phyloP scores from a whole-genome alignment of 2,888 invertebrate species.

The Lutraria lutraria region DNA sequence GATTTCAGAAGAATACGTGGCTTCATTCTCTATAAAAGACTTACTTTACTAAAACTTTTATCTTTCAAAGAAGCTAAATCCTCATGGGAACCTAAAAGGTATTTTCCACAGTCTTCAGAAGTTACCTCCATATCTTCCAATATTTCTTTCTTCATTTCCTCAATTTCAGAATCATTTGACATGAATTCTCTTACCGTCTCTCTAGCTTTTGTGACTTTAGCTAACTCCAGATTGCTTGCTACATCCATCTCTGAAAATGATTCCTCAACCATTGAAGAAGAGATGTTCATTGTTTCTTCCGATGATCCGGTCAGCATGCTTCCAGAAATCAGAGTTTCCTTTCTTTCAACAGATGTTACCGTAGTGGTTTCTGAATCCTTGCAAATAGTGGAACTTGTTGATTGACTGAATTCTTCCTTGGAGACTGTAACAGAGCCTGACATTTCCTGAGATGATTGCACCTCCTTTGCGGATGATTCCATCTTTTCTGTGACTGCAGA shows the following conservation, averaged over 20 bases:
- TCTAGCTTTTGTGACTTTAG: constrained; percentile 44
- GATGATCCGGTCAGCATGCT: neutral
- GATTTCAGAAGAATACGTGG: neutral
- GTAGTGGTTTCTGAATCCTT: neutral
- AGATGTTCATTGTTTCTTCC: neutral
- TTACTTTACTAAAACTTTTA: constrained; percentile 32
- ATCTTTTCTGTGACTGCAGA: neutral
- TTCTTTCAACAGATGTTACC: neutral
- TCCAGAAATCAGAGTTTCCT: constrained; percentile 34
- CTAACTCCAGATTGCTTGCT: constrained; percentile 32
- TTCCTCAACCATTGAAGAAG: constrained; percentile 19
- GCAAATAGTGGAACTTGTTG: neutral
- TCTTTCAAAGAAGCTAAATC: constrained; percentile 36
- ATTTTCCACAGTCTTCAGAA: constrained; percentile 53
- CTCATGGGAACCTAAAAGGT: constrained; percentile 40
- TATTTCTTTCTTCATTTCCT: constrained; percentile 50
- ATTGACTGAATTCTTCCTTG: neutral
- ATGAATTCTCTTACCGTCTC: constrained; percentile 44
- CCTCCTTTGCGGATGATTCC: neutral
- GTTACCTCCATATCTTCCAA: constrained; percentile 40
- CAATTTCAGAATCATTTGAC: constrained; percentile 41
- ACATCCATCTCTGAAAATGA: neutral
- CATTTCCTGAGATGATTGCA: neutral
- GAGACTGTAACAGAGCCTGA: neutral
- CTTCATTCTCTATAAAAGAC: constrained; percentile 7